Percentiles rank a stretch among this genome's conserved stretches.
These are phyloP conservation scores for Amphimallon solstitiale DNA, from an alignment of 2,888 invertebrate species.

Conservation along the genomic window DNA sequence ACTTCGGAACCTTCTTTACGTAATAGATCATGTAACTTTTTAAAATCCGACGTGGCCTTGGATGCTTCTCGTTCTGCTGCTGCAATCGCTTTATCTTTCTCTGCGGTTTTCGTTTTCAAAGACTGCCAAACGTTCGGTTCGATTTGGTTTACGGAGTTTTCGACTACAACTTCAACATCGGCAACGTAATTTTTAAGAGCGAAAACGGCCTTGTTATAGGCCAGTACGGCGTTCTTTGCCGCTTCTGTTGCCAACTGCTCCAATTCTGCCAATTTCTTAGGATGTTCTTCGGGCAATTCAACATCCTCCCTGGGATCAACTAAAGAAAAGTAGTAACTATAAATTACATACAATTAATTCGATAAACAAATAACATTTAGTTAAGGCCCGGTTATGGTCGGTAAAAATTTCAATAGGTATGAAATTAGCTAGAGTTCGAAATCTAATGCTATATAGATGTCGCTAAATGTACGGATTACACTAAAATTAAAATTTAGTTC, in stretches of 20 bases:
- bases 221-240: conserved; percentile 73
- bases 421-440: too few relatives aligned
- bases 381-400: too few relatives aligned
- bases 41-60: conserved; percentile 58
- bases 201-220: conserved; percentile 72
- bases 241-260: conserved; percentile 68
- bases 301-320: conserved; percentile 44
- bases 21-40: conserved; percentile 58
- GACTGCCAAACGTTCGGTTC: conserved; percentile 68
- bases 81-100: conserved; percentile 66
- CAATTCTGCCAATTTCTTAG: conserved; percentile 65
- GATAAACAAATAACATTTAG: too few relatives aligned
- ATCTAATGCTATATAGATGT: too few relatives aligned
- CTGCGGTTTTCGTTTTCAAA: conserved; percentile 69
- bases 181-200: conserved; percentile 69
- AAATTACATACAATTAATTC: neutral
- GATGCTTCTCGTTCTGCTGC: conserved; percentile 70
- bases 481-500: too few relatives aligned
- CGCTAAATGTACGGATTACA: too few relatives aligned
- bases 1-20: conserved; percentile 49
- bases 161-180: conserved; percentile 69
- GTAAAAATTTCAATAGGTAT: too few relatives aligned
- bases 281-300: conserved; percentile 59
- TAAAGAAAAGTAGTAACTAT: neutral
- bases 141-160: conserved; percentile 70